Base-by-base conservation (phyloP, 1,140 invertebrate species). In the Anagrus nilaparvatae region DNA sequence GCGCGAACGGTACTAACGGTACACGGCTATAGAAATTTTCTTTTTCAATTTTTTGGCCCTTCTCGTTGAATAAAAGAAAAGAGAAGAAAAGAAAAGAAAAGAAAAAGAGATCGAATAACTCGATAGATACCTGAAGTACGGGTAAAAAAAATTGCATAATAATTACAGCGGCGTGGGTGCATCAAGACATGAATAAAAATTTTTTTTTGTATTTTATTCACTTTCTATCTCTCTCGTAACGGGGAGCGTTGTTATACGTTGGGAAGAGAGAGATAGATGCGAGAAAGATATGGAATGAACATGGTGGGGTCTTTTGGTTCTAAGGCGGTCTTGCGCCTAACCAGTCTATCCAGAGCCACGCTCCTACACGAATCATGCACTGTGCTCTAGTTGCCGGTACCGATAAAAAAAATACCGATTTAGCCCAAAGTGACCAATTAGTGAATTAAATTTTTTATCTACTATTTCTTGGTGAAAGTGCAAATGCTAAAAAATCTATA, bases 241-340 rank as follows among this genome's bases (percentile, higher is more conserved):
- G n/a, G n/a, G n/a, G n/a, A n/a, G n/a, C n/a, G n/a, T n/a, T n/a
- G n/a, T n/a, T n/a, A n/a, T n/a, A n/a, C n/a, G n/a, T n/a, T n/a
- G n/a, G n/a, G n/a, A n/a, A n/a, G n/a, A n/a, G n/a, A n/a, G n/a
- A n/a, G n/a, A n/a, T n/a, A n/a, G n/a, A n/a, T n/a, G n/a, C n/a
- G n/a, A n/a, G n/a, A n/a, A n/a, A n/a, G n/a, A n/a, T n/a, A n/a
- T n/a, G n/a, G n/a, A n/a, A n/a, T n/a, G n/a, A n/a, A n/a, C n/a
- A 50, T 52, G 53, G 53, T 55, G 60, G 60, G 58, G 61, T 56
- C 58, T 50, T 59, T 54, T n/a, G n/a, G n/a, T n/a, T n/a, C n/a
- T n/a, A n/a, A n/a, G n/a, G n/a, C 56, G 63, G 58, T 65, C 63
- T 67, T 65, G 63, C 65, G 65, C 63, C 59, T 53, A 56, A 54